Percentiles rank a stretch among this genome's conserved stretches.
Evolutionary conservation across 2,888 invertebrate species (phyloP).

Genomic region (Calephelis perditalis): DNA sequence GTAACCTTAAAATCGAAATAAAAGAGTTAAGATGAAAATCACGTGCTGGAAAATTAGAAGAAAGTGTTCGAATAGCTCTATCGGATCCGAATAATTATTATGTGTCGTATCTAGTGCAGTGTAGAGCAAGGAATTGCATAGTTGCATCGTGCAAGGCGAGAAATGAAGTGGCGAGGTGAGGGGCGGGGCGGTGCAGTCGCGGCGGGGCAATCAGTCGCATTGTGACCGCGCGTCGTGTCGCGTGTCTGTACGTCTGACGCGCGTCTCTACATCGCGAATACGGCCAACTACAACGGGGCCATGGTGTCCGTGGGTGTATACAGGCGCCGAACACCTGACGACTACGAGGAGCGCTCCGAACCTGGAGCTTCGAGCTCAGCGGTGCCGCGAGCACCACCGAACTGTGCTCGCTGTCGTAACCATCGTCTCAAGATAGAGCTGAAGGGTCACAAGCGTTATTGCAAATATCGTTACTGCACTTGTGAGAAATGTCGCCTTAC

Average conservation of each 20-base stretch:
- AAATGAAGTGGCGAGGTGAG: slow-evolving; percentile 59
- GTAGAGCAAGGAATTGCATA: slow-evolving; percentile 29
- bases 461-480: slow-evolving; percentile 84
- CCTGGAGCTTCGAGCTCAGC: slow-evolving; percentile 75
- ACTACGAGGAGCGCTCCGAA: slow-evolving; percentile 69
- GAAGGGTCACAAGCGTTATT: slow-evolving; percentile 95
- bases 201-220: slow-evolving; percentile 58
- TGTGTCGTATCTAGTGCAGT: slow-evolving; percentile 13
- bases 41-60: slow-evolving; percentile 10
- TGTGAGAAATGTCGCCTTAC: slow-evolving; percentile 93
- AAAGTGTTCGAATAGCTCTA: slow-evolving; percentile 9
- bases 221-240: slow-evolving; percentile 67
- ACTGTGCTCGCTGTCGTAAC: slow-evolving; percentile 95
- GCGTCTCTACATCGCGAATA: slow-evolving; percentile 54
- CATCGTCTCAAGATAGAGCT: slow-evolving; percentile 92
- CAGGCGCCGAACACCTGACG: slow-evolving; percentile 69
- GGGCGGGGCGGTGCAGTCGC: slow-evolving; percentile 44
- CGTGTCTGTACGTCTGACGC: slow-evolving; percentile 34
- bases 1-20: not conserved
- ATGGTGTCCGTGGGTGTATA: slow-evolving; percentile 72
- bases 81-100: slow-evolving; percentile 16
- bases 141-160: slow-evolving; percentile 56
- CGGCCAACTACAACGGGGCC: slow-evolving; percentile 45
- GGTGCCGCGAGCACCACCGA: slow-evolving; percentile 89
- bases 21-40: slow-evolving; percentile 3